These are phyloP conservation scores for Epinephelus moara DNA, from an alignment of 2,113 vertebrate species.

Conservation along the genomic window DNA sequence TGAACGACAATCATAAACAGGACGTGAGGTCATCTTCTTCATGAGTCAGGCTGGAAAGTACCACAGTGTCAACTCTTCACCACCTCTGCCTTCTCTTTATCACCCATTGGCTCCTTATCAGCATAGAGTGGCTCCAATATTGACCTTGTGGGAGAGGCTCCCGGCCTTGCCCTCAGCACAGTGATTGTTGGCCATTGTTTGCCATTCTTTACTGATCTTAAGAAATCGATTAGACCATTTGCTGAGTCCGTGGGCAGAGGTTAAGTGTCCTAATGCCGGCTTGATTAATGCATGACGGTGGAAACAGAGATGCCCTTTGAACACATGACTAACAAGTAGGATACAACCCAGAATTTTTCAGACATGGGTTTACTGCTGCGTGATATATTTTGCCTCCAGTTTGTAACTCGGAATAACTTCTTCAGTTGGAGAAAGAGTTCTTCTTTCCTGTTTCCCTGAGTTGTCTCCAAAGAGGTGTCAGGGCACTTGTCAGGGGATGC, in stretches of 20 bases:
- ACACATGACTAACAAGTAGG: slow-evolving; percentile 58
- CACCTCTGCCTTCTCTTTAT: slow-evolving; percentile 58
- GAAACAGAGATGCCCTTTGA: slow-evolving; percentile 75
- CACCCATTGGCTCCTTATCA: slow-evolving; percentile 71
- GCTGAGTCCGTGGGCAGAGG: slow-evolving; percentile 70
- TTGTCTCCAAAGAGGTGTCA: slow-evolving; percentile 26
- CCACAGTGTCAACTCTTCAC: slow-evolving; percentile 35
- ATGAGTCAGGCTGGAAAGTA: slow-evolving; percentile 55
- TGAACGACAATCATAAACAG: slow-evolving; percentile 34
- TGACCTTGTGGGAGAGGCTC: slow-evolving; percentile 80
- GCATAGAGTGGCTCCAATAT: slow-evolving; percentile 65
- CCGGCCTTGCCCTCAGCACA: slow-evolving; percentile 39
- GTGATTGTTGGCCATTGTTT: slow-evolving; percentile 71
- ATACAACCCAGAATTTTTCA: slow-evolving; percentile 42
- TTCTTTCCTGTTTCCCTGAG: slow-evolving; percentile 31
- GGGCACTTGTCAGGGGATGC: slow-evolving; percentile 44
- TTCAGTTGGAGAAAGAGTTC: background rate
- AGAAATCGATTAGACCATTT: slow-evolving; percentile 70
- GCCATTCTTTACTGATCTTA: slow-evolving; percentile 58
- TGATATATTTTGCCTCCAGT: slow-evolving; percentile 28
- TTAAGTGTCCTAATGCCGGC: slow-evolving; percentile 71
- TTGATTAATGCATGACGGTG: slow-evolving; percentile 70
- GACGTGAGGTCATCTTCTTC: slow-evolving; percentile 54
- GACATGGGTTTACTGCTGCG: background rate
- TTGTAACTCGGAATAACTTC: slow-evolving; percentile 9